Base-by-base conservation (phyloP, 1,140 invertebrate genomes). In the Caenorhabditis tropicalis region DNA sequence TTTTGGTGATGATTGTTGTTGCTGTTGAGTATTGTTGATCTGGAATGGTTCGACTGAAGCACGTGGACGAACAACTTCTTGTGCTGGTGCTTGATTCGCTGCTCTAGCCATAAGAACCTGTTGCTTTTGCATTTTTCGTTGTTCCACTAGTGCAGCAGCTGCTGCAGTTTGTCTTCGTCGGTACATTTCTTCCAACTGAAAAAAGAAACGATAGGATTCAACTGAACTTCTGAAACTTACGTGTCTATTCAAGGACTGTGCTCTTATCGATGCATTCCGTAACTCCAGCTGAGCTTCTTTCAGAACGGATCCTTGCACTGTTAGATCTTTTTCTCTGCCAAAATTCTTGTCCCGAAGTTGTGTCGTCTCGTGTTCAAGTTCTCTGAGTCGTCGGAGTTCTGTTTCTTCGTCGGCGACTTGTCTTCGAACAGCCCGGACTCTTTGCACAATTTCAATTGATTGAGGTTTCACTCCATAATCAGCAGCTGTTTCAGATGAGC, bases 1-100 rank as follows among this genome's bases (percentile, higher is more conserved):
- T 65, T 65, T 29, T 16, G 58, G 65, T 74, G 65, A 74, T 74
- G 65, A 9, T 10, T n/a, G 36, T 43, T 43, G 39, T 74, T 74
- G 65, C 24, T 74, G 65, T 46, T 84, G 60, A 21, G 70, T 56
- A 15, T 74, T 46, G 21, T 43, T 33, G n/a, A 84, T 49, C 16
- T 84, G 60, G 83, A 84, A 84, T 16, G 83, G 83, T 70, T 81
- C 83, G 29, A 84, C 83, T 31, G 83, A 84, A 21, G 83, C 83
- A n/a, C 83, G 83, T 2, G 83, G 83, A 19, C 83, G 43, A 15
- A 58, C 48, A 39, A 74, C 43, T 56, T 84, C 83, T 31, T 36
- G 43, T 31, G 48, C 27, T 31, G 49, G 21, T 5, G 60, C 60
- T 46, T 60, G 82, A n/a, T 82, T 60, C 7, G 79, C 16, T 31